Evolutionary conservation across 2,113 vertebrate species (phyloP).

Genomic region (Chitala chitala): DNA sequence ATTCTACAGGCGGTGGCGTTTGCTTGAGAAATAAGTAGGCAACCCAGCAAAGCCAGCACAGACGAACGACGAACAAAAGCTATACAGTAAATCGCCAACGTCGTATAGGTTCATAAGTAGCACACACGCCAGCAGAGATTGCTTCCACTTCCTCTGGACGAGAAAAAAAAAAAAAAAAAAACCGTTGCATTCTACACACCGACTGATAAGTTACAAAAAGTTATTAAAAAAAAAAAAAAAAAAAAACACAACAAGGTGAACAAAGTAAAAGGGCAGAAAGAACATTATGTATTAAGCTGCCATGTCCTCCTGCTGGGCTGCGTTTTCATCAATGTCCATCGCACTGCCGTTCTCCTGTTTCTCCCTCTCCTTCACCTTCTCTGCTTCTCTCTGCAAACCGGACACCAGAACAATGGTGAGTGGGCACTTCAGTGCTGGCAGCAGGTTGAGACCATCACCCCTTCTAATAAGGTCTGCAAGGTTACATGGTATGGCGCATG

Average conservation of each 20-base stretch:
- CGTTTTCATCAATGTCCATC: constrained; percentile 58
- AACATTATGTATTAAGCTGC: constrained; percentile 15
- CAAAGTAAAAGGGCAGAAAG: neutral
- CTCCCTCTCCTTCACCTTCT: constrained; percentile 34
- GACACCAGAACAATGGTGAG: neutral
- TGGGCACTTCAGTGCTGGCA: neutral
- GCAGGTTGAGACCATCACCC: too few relatives aligned
- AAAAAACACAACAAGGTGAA: neutral
- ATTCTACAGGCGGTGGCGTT: constrained; percentile 12
- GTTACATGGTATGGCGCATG: too few relatives aligned
- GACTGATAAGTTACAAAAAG: constrained; percentile 51
- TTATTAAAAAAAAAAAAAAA: neutral
- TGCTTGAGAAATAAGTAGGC: neutral
- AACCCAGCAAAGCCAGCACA: neutral
- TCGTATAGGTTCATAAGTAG: neutral
- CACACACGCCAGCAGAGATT: constrained; percentile 10
- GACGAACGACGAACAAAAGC: neutral
- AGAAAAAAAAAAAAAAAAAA: constrained; percentile 27
- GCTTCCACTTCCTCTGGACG: neutral
- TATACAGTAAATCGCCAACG: constrained; percentile 11
- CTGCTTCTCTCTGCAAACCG: constrained; percentile 52
- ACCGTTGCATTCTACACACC: constrained; percentile 40
- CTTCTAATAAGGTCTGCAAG: too few relatives aligned
- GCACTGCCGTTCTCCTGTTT: constrained; percentile 35
- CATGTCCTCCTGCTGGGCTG: constrained; percentile 47